These are phyloP conservation scores for Zaprionus obscuricornis DNA, from an alignment of 2,888 invertebrate species.

Conservation along the genomic window DNA sequence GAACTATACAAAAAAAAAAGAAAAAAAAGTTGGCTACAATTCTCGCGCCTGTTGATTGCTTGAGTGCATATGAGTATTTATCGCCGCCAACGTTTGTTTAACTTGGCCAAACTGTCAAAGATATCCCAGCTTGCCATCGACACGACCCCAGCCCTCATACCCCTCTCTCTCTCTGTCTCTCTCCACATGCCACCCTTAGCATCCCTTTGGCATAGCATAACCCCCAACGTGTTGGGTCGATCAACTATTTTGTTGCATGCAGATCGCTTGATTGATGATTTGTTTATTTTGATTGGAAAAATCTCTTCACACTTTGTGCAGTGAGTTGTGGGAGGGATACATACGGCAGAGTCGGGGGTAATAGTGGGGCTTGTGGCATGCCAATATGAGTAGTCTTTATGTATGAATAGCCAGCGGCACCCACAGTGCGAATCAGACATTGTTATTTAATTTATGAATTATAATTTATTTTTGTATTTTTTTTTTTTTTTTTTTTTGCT, in stretches of 20 bases:
- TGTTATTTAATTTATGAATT: constrained; percentile 67
- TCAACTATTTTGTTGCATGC: constrained; percentile 50
- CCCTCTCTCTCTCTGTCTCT: background rate
- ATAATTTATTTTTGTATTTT: constrained; percentile 59
- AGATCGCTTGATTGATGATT: constrained; percentile 80
- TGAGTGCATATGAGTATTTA: constrained; percentile 66
- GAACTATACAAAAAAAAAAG: background rate
- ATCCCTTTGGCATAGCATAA: background rate
- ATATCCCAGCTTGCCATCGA: constrained; percentile 64
- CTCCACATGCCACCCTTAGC: background rate
- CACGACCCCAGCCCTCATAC: background rate
- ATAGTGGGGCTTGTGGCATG: constrained; percentile 46
- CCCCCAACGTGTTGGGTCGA: constrained; percentile 22
- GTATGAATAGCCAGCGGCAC: constrained; percentile 34
- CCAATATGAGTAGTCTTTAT: constrained; percentile 51
- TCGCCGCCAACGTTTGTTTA: constrained; percentile 44
- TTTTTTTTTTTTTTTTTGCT: background rate
- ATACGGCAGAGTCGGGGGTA: no score
- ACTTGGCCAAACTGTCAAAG: constrained; percentile 75
- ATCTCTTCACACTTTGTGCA: constrained; percentile 68
- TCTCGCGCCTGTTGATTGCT: constrained; percentile 70
- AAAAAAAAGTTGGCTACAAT: constrained; percentile 17
- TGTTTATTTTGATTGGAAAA: constrained; percentile 76
- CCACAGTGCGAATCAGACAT: constrained; percentile 47
- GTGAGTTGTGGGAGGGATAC: constrained; percentile 1